phyloP scores from a whole-genome alignment of 92 coral and sea anemone species.

The Umimayanthus chanpuru region DNA sequence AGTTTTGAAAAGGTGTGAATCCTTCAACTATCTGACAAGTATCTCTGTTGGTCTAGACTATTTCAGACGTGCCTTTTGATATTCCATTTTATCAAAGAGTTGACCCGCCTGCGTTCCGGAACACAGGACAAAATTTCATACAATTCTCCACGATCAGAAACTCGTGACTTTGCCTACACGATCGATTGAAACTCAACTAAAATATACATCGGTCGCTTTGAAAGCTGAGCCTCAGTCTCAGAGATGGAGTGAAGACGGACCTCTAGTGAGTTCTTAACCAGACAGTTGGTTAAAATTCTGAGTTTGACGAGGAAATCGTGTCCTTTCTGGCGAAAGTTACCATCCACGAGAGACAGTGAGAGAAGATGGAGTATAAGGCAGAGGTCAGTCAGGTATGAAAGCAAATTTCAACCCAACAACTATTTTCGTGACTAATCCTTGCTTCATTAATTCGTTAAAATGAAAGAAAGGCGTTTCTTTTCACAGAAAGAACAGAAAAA shows the following conservation, averaged over 20 bases:
- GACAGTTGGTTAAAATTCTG: not conserved
- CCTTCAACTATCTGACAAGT: slow-evolving; percentile 28
- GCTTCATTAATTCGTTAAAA: slow-evolving; percentile 80
- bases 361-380: not conserved
- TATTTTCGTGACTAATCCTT: slow-evolving; percentile 69
- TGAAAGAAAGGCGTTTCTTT: slow-evolving; percentile 39
- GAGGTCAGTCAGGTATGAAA: not conserved
- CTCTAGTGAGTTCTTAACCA: not conserved
- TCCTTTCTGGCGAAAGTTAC: not conserved
- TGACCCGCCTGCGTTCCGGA: slow-evolving; percentile 44
- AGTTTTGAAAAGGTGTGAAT: too few relatives aligned
- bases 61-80: slow-evolving; percentile 33
- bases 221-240: not conserved
- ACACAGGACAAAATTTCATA: not conserved
- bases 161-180: not conserved
- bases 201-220: not conserved
- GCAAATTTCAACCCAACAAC: not conserved
- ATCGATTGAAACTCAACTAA: not conserved
- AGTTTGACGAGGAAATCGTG: not conserved
- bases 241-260: slow-evolving; percentile 8
- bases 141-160: not conserved
- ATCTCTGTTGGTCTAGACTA: slow-evolving; percentile 41
- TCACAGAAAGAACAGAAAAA: slow-evolving; percentile 39
- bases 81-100: slow-evolving; percentile 48
- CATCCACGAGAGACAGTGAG: not conserved